Conservation (phyloP, 2,797 vertebrate species). For the Poeciliopsis gracilis region DNA sequence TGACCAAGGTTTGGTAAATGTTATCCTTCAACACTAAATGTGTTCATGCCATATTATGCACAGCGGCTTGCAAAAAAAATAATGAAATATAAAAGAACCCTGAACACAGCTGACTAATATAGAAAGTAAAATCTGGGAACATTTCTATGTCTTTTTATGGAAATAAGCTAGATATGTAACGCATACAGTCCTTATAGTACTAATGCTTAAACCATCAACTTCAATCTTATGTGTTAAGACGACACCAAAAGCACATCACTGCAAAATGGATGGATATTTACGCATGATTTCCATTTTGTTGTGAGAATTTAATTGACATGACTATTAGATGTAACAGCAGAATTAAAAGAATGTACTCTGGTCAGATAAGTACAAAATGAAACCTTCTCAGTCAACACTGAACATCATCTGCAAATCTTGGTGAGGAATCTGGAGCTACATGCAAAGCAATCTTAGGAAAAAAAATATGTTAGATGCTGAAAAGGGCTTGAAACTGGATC, state of each 20-base stretch:
- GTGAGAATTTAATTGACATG: background rate
- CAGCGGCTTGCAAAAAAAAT: too few relatives aligned
- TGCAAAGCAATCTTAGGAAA: background rate
- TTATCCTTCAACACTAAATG: background rate
- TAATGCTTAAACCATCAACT: background rate
- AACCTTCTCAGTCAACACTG: background rate
- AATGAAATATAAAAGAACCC: background rate
- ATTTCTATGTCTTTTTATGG: background rate
- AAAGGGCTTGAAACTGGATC: background rate
- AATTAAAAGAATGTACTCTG: background rate
- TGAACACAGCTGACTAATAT: background rate
- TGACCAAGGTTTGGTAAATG: slow-evolving; percentile 39
- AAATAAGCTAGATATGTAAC: background rate
- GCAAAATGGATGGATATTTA: background rate
- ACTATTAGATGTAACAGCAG: background rate
- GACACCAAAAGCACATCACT: background rate
- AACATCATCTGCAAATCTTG: background rate
- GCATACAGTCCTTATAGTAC: background rate
- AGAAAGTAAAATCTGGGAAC: background rate
- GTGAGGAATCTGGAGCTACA: background rate
- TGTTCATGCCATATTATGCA: background rate
- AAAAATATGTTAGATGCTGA: background rate
- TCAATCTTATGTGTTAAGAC: background rate
- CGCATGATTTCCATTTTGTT: background rate
- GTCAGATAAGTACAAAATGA: background rate